Evolutionary conservation across 1,140 invertebrate species (phyloP).

Genomic region (Drosophila ogumai): DNA sequence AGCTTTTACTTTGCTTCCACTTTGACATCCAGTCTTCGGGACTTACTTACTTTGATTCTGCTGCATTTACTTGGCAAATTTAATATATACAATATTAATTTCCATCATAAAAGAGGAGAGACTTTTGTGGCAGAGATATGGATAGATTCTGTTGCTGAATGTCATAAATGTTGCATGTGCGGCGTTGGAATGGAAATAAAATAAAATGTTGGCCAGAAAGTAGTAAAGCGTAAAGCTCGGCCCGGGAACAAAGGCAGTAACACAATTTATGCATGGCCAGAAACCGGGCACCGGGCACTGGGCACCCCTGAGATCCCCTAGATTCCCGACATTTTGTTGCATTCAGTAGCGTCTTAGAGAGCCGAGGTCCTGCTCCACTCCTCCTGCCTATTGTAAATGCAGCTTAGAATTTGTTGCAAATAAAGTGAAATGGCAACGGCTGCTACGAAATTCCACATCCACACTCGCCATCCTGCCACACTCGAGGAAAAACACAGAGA

Average conservation of each 20-base stretch:
- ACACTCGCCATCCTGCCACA: not conserved
- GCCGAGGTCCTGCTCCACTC: not conserved
- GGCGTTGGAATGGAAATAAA: constrained; percentile 54
- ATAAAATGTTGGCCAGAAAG: constrained; percentile 75
- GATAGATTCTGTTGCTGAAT: constrained; percentile 37
- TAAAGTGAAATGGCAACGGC: constrained; percentile 81
- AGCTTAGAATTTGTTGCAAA: constrained; percentile 82
- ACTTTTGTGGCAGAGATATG: not conserved
- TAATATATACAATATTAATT: constrained; percentile 81
- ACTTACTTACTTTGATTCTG: constrained; percentile 24
- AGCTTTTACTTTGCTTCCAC: constrained; percentile 10
- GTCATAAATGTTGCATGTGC: constrained; percentile 71
- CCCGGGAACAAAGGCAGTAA: constrained; percentile 61
- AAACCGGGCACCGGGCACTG: constrained; percentile 17
- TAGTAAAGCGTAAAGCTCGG: constrained; percentile 71
- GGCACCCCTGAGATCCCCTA: constrained; percentile 16
- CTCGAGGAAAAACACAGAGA: not conserved
- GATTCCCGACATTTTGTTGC: constrained; percentile 60
- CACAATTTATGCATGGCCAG: constrained; percentile 77
- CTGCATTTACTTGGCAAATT: constrained; percentile 57
- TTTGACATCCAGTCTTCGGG: constrained; percentile 7
- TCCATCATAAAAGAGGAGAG: constrained; percentile 58
- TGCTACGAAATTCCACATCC: constrained; percentile 72
- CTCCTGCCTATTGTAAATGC: constrained; percentile 73
- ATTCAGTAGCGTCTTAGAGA: constrained; percentile 47